Conservation (phyloP, 2,113 vertebrate species). For the Otolemur garnettii region DNA sequence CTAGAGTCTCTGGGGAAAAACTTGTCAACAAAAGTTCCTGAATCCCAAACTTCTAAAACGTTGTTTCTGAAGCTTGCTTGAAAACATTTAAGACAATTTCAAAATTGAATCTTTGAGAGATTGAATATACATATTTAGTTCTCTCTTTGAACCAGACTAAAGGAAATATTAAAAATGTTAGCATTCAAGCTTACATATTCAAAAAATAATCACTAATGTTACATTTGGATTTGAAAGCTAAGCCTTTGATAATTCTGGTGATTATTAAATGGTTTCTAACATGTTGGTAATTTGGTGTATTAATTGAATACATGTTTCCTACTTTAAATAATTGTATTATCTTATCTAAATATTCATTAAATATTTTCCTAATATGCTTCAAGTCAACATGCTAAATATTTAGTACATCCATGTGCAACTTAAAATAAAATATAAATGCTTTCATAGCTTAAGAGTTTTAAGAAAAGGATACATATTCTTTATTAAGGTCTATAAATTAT, state of each 20-base stretch:
- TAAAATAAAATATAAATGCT: constrained; percentile 71
- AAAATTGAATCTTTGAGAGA: not conserved
- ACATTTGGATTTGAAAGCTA: not conserved
- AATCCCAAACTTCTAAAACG: not conserved
- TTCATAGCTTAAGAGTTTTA: constrained; percentile 65
- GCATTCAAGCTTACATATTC: not conserved
- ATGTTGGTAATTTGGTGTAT: not conserved
- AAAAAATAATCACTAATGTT: not conserved
- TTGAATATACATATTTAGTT: not conserved
- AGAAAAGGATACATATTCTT: constrained; percentile 66
- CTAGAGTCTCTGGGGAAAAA: not conserved
- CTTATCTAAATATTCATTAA: not conserved
- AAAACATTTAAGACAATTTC: constrained; percentile 53
- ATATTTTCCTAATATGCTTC: not conserved
- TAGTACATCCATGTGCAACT: constrained; percentile 41
- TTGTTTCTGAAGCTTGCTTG: not conserved
- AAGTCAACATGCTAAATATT: constrained; percentile 57
- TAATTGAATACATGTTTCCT: not conserved
- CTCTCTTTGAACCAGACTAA: not conserved
- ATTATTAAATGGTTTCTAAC: constrained; percentile 6
- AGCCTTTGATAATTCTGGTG: not conserved
- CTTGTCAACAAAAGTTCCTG: not conserved
- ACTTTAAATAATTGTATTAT: not conserved
- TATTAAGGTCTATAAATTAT: constrained; percentile 76
- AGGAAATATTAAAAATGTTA: not conserved